Evolutionary conservation across 2,888 invertebrate genomes (phyloP).

Genomic region (Brenthis ino): DNA sequence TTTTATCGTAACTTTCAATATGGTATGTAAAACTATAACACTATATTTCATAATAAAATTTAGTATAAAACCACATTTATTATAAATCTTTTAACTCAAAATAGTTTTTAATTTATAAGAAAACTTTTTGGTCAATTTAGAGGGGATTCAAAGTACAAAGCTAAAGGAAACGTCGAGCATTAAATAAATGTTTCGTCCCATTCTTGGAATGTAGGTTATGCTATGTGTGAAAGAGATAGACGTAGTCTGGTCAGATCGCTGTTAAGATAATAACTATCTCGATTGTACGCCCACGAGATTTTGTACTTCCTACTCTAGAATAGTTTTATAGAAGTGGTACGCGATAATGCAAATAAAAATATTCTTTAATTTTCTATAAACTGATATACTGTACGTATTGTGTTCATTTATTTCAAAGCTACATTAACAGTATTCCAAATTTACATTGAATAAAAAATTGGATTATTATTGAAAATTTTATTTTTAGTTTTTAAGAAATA

Average conservation of each 20-base stretch:
- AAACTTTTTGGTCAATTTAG: conserved; percentile 1
- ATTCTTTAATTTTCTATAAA: not conserved
- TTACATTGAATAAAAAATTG: too few species aligned
- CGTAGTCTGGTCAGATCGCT: conserved; percentile 49
- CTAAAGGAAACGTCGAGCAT: conserved; percentile 18
- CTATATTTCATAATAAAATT: too few species aligned
- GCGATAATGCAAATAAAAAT: not conserved
- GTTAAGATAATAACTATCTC: conserved; percentile 56
- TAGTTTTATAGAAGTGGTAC: conserved; percentile 15
- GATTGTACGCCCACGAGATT: conserved; percentile 57
- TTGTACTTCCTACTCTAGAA: conserved; percentile 51
- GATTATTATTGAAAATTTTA: too few species aligned
- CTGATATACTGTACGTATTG: too few species aligned
- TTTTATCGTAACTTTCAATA: too few species aligned
- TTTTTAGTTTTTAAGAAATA: too few species aligned
- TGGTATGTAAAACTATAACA: too few species aligned
- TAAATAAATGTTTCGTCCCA: conserved; percentile 38
- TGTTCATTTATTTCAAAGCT: too few species aligned
- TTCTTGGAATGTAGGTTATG: conserved; percentile 46
- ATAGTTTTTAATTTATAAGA: not conserved
- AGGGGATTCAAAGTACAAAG: conserved; percentile 1
- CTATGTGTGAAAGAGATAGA: conserved; percentile 44
- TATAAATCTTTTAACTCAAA: not conserved
- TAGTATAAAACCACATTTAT: not conserved
- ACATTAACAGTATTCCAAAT: too few species aligned